phyloP scores from a whole-genome alignment of 2,797 vertebrate species.

The Siniperca undulata region DNA sequence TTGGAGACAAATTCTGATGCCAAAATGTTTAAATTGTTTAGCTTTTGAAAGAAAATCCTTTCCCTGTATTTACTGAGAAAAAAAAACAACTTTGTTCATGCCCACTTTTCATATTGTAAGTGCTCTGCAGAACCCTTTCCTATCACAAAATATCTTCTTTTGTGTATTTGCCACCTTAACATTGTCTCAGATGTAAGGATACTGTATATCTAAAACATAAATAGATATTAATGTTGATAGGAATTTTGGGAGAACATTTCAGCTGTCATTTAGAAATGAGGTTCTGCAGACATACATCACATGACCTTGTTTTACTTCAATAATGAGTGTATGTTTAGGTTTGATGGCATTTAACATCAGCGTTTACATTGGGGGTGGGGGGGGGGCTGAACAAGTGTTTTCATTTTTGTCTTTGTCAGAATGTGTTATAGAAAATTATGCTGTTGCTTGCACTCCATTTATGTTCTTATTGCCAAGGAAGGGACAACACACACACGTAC shows the following conservation, averaged over 20 bases:
- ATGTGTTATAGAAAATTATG: conserved; percentile 71
- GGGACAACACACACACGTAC: conserved; percentile 65
- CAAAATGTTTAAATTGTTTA: conserved; percentile 36
- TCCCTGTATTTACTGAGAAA: conserved; percentile 14
- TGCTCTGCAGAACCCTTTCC: conserved; percentile 27
- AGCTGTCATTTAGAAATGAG: conserved; percentile 10
- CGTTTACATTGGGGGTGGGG: conserved; percentile 81
- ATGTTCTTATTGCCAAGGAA: conserved; percentile 81
- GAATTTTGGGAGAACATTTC: conserved; percentile 18
- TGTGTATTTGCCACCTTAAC: conserved; percentile 20
- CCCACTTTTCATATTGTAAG: conserved; percentile 27
- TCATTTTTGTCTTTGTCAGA: conserved; percentile 66
- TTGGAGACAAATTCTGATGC: conserved; percentile 39
- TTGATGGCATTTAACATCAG: conserved; percentile 77
- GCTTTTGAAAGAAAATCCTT: conserved; percentile 41
- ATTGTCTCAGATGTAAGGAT: conserved; percentile 4
- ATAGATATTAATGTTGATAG: background rate
- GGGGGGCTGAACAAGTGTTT: conserved; percentile 74
- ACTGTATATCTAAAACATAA: conserved; percentile 3
- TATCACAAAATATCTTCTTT: conserved; percentile 11
- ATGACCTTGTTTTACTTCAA: conserved; percentile 46
- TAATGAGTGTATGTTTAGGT: conserved; percentile 55
- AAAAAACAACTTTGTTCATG: conserved; percentile 20
- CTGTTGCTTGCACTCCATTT: conserved; percentile 80
- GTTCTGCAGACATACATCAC: conserved; percentile 42